Base-by-base conservation (phyloP, 2,113 vertebrate species). In the Nibea albiflora region DNA sequence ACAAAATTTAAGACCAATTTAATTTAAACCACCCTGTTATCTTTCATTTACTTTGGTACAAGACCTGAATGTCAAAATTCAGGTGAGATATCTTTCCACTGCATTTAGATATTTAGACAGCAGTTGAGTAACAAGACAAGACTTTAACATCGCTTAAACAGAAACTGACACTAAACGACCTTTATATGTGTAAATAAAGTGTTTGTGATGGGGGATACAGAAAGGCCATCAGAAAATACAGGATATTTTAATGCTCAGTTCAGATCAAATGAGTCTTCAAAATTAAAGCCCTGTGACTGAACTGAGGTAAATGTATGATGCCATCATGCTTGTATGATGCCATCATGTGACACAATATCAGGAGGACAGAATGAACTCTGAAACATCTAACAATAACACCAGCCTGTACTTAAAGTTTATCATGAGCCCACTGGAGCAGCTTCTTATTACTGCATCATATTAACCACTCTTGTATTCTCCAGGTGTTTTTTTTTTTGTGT, bases 11-110 rank as follows among this genome's bases (percentile, higher is more conserved):
- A 28, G 28, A 28, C 28, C 28, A 28, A 28, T 28, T 28, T 28
- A 28, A 3, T 28, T 63, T 57, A 81, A 63, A 75, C 20, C 49
- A 4, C 26, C 35, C 20, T 47, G 5, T 70, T 6, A 67, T 52
- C 53, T 65, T 5, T 39, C 28, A 74, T 54, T 74, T 65, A 61
- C 28, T 67, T 73, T 28, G 16, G 35, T 53, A 14, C 24, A 73
- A 60, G 68, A 52, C 53, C 26, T 39, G 52, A 28, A 15, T 42
- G 49, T 17, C 12, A 28, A 7, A 16, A 49, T 52, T 20, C 17
- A 52, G 8, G 12, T 14, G 60, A 10, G 26, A 11, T 10, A 47
- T 50, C 42, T 26, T n/a, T n/a, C n/a, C n/a, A n/a, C n/a, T n/a
- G n/a, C n/a, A n/a, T n/a, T n/a, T n/a, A n/a, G n/a, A n/a, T n/a